phyloP scores from a whole-genome alignment of 2,797 vertebrate species.

The Pipistrellus kuhlii region DNA sequence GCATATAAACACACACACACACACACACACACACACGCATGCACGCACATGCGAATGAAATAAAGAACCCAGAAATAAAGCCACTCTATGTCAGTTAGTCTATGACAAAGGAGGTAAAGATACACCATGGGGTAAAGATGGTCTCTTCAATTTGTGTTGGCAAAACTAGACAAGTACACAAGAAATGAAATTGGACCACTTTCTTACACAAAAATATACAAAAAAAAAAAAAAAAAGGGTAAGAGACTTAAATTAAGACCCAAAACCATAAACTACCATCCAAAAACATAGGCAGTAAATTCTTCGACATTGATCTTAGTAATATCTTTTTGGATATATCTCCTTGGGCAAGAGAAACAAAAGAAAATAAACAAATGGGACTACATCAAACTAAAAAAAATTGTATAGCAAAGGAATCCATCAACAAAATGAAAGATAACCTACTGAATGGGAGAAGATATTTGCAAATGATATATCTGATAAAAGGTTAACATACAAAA shows the following conservation, averaged over 20 bases:
- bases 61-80: neutral
- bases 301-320: neutral
- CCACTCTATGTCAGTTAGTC: neutral
- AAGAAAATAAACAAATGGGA: neutral
- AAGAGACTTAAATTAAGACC: neutral
- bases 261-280: no score
- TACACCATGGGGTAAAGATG: neutral
- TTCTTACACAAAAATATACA: neutral
- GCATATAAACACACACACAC: neutral
- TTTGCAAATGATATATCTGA: neutral
- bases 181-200: neutral
- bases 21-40: no score
- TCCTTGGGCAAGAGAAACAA: neutral
- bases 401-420: neutral
- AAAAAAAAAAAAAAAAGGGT: neutral
- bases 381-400: neutral
- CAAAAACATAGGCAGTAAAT: no score
- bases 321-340: neutral
- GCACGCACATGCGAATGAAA: no score
- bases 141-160: neutral
- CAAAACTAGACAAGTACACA: neutral
- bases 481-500: neutral
- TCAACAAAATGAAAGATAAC: neutral
- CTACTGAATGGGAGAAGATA: neutral
- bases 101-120: no score